A percentile compares a stretch with the other conserved stretches of the same genome.
Conservation (phyloP, 2,113 vertebrate genomes). For the Mugil cephalus region DNA sequence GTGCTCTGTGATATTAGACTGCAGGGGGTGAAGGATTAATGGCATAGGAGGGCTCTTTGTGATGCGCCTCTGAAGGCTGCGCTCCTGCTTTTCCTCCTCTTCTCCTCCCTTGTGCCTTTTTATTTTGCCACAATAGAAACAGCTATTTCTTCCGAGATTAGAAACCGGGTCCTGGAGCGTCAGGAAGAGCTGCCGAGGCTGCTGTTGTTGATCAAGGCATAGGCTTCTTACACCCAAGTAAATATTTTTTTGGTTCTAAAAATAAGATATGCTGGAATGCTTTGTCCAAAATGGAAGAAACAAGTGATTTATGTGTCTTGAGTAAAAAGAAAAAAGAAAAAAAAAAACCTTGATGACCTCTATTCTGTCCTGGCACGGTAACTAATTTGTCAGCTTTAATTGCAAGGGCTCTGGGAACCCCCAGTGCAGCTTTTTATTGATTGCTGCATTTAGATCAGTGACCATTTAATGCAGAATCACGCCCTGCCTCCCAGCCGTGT, state of each 20-base stretch:
- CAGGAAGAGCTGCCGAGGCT: slow-evolving; percentile 21
- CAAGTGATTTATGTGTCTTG: slow-evolving; percentile 24
- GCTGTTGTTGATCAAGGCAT: background rate
- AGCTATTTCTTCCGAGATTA: slow-evolving; percentile 52
- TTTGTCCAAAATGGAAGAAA: slow-evolving; percentile 27
- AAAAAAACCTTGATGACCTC: slow-evolving; percentile 13
- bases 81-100: slow-evolving; percentile 44
- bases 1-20: slow-evolving; percentile 64
- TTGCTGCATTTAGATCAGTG: slow-evolving; percentile 75
- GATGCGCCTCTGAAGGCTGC: slow-evolving; percentile 54
- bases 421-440: slow-evolving; percentile 69
- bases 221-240: too few relatives aligned
- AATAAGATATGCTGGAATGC: background rate
- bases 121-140: slow-evolving; percentile 44
- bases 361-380: slow-evolving; percentile 40
- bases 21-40: slow-evolving; percentile 72
- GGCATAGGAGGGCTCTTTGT: slow-evolving; percentile 63
- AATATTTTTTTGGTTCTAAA: too few relatives aligned
- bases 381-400: slow-evolving; percentile 80
- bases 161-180: slow-evolving; percentile 40
- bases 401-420: slow-evolving; percentile 63
- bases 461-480: slow-evolving; percentile 81
- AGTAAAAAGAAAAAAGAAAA: background rate
- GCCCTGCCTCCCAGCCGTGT: slow-evolving; percentile 51
- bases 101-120: slow-evolving; percentile 30